Conservation (phyloP, 2,113 vertebrate species). For the Procavia capensis region DNA sequence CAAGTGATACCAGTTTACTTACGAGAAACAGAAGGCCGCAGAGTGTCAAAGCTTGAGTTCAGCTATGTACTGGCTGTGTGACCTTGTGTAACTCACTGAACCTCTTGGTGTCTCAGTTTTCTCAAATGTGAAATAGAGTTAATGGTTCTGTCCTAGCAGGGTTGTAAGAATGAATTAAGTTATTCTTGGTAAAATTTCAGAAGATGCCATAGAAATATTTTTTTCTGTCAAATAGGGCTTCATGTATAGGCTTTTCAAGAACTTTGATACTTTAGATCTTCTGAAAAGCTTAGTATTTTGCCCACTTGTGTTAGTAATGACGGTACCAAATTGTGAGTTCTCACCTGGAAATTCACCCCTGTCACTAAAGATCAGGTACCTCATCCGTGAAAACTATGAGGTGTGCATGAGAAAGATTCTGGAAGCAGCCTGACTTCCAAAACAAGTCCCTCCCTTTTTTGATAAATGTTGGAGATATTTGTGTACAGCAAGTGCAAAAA, state of each 20-base stretch:
- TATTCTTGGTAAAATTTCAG: conserved; percentile 11
- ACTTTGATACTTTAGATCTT: neutral
- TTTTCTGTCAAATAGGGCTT: conserved; percentile 5
- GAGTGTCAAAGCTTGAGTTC: neutral
- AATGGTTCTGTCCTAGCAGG: neutral
- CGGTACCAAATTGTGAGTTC: conserved; percentile 1
- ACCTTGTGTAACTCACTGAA: neutral
- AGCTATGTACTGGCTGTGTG: neutral
- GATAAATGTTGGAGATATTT: conserved; percentile 14
- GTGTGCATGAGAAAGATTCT: neutral
- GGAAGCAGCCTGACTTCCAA: neutral
- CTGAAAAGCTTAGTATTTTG: conserved; percentile 21
- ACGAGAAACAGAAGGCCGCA: neutral
- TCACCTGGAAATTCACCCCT: neutral
- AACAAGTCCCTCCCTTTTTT: neutral
- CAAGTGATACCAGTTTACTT: neutral
- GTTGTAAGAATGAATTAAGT: conserved; percentile 6
- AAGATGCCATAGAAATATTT: neutral
- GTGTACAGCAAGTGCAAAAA: conserved; percentile 18
- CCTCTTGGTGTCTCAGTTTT: too few relatives aligned
- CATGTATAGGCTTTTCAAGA: neutral
- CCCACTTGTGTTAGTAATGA: neutral
- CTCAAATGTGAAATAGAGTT: too few relatives aligned
- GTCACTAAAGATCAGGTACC: neutral
- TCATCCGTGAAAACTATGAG: neutral